Conservation (phyloP, 2,888 invertebrate genomes). For the Tupiocoris notatus region DNA sequence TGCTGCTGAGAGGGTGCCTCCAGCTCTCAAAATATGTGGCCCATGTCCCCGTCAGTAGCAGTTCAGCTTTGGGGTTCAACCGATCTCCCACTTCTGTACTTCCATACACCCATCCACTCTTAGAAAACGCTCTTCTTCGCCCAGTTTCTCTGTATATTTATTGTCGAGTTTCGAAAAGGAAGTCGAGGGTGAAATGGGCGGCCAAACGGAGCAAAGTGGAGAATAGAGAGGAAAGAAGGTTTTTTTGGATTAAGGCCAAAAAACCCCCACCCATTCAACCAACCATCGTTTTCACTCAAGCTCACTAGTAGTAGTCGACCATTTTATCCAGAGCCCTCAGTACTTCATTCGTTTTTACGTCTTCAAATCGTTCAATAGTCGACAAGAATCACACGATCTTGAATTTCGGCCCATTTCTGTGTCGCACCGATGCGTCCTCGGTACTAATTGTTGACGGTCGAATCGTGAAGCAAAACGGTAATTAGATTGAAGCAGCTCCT, state of each 20-base stretch:
- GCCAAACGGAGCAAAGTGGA: neutral
- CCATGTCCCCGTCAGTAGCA: conserved; percentile 42
- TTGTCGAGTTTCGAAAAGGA: conserved; percentile 36
- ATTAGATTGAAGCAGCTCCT: too few species aligned
- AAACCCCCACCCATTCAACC: neutral
- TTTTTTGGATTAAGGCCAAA: conserved; percentile 39
- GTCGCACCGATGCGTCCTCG: too few species aligned
- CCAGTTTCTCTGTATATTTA: conserved; percentile 32
- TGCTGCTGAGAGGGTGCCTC: conserved; percentile 1
- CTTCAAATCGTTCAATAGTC: too few species aligned
- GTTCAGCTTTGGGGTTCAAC: conserved; percentile 12
- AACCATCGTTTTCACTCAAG: neutral
- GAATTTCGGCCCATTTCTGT: too few species aligned
- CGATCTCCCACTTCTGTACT: neutral
- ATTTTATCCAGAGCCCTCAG: too few species aligned
- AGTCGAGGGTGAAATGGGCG: conserved; percentile 26
- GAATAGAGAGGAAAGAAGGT: neutral
- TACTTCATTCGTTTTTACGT: too few species aligned
- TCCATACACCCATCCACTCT: neutral
- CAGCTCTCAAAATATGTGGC: conserved; percentile 39
- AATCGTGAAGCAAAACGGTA: too few species aligned
- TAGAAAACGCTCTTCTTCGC: neutral
- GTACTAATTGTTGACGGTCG: too few species aligned
- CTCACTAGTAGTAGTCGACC: too few species aligned
- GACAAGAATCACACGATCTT: too few species aligned